phyloP scores from a whole-genome alignment of 2,888 invertebrate genomes.

The Conops quadrifasciatus region DNA sequence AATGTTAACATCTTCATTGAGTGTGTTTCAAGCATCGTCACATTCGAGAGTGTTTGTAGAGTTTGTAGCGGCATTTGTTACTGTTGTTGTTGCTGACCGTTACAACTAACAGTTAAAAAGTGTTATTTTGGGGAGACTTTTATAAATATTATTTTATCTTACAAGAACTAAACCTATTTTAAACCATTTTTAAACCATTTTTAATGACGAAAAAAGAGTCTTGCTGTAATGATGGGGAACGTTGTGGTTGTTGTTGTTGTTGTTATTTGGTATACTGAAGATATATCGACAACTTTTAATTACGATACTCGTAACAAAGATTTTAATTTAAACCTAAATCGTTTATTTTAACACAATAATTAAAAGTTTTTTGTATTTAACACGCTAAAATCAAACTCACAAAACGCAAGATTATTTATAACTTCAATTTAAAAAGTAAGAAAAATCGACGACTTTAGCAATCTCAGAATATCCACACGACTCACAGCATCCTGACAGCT shows the following conservation, averaged over 20 bases:
- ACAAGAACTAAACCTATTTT: no score
- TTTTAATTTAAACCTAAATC: constrained; percentile 31
- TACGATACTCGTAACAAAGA: not conserved
- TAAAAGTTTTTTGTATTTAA: not conserved
- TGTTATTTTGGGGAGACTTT: no score
- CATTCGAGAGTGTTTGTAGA: constrained; percentile 16
- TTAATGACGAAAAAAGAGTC: no score
- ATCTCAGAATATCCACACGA: not conserved
- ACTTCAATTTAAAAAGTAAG: not conserved
- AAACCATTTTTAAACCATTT: no score
- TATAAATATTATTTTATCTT: no score
- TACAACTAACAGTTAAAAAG: no score
- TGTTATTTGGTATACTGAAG: constrained; percentile 18
- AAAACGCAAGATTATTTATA: constrained; percentile 10
- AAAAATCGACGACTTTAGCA: not conserved
- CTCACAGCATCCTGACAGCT: not conserved
- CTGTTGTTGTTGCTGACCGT: constrained; percentile 31
- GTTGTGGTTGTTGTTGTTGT: no score
- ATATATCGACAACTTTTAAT: constrained; percentile 20
- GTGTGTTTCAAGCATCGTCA: constrained; percentile 15
- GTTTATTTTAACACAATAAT: not conserved
- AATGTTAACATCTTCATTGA: constrained; percentile 55
- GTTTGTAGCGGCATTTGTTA: constrained; percentile 19
- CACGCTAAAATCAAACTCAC: not conserved
- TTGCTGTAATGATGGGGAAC: no score